phyloP scores from a whole-genome alignment of 2,888 invertebrate species.

The Tenthredo scrophulariae region DNA sequence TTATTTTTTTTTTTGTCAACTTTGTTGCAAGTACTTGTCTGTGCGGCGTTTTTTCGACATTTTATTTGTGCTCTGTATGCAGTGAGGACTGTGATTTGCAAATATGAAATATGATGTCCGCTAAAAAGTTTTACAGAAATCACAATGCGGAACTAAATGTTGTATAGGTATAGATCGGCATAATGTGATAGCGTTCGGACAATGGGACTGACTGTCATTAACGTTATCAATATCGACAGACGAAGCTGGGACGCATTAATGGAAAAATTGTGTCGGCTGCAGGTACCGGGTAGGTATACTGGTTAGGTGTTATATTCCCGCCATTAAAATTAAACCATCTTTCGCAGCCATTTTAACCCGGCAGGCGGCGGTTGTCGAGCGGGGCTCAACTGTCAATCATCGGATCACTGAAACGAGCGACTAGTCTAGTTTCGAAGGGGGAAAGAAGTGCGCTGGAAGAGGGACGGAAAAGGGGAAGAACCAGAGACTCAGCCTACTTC shows the following conservation, averaged over 20 bases:
- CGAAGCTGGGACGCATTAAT: slow-evolving; percentile 48
- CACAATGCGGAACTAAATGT: background rate
- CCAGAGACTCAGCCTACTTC: slow-evolving; percentile 44
- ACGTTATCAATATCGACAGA: slow-evolving; percentile 49
- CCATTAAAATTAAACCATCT: slow-evolving; percentile 76
- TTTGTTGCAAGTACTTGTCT: background rate
- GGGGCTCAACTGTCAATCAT: slow-evolving; percentile 74
- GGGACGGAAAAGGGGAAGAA: slow-evolving; percentile 43
- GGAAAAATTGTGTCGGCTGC: slow-evolving; percentile 57
- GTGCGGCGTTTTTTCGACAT: background rate
- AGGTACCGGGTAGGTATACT: slow-evolving; percentile 41
- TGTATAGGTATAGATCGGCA: background rate
- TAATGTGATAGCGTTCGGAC: background rate
- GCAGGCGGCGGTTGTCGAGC: slow-evolving; percentile 61
- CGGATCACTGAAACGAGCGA: slow-evolving; percentile 71
- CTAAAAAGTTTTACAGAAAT: background rate
- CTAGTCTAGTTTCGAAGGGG: slow-evolving; percentile 58
- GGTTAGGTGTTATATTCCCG: slow-evolving; percentile 56
- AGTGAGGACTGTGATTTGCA: background rate
- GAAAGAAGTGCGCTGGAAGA: slow-evolving; percentile 54
- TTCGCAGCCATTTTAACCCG: slow-evolving; percentile 75
- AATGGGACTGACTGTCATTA: slow-evolving; percentile 31
- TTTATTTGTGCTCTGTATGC: background rate
- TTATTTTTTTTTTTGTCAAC: background rate
- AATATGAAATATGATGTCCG: background rate